A percentile compares a stretch with the other conserved stretches of the same genome.
Conservation (phyloP, 2,797 vertebrate genomes). For the Lepilemur ruficaudatus region DNA sequence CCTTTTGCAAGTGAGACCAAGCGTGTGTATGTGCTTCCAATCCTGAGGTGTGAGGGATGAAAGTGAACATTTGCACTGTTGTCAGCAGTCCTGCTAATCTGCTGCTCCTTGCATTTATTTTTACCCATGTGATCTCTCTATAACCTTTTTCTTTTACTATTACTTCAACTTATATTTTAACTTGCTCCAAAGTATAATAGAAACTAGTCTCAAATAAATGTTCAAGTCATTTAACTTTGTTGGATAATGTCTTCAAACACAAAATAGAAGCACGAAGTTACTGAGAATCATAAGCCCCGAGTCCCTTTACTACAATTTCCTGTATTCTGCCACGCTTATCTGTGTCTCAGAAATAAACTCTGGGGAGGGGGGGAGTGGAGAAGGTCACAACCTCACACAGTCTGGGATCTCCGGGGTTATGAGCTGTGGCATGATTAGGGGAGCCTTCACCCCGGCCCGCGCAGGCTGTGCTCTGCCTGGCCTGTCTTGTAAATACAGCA, state of each 20-base stretch:
- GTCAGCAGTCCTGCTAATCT: neutral
- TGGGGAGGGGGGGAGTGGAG: neutral
- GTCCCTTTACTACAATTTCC: neutral
- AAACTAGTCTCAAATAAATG: neutral
- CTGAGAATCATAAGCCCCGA: neutral
- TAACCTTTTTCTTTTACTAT: neutral
- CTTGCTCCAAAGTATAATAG: neutral
- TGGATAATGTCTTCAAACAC: slow-evolving; percentile 30
- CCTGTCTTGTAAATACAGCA: neutral
- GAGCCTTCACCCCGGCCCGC: neutral
- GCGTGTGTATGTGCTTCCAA: fast-evolving
- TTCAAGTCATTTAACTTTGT: neutral
- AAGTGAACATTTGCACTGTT: too few species aligned
- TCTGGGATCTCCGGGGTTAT: neutral
- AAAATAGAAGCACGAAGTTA: neutral
- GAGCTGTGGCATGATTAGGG: neutral
- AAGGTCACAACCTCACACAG: neutral
- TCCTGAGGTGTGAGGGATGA: fast-evolving
- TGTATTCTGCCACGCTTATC: neutral
- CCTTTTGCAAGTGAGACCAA: neutral
- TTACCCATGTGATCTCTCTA: neutral
- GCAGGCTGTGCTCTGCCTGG: neutral
- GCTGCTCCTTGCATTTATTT: neutral
- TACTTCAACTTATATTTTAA: neutral
- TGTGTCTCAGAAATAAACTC: neutral